Conservation (phyloP, 2,888 invertebrate species). For the Agrotis segetum region DNA sequence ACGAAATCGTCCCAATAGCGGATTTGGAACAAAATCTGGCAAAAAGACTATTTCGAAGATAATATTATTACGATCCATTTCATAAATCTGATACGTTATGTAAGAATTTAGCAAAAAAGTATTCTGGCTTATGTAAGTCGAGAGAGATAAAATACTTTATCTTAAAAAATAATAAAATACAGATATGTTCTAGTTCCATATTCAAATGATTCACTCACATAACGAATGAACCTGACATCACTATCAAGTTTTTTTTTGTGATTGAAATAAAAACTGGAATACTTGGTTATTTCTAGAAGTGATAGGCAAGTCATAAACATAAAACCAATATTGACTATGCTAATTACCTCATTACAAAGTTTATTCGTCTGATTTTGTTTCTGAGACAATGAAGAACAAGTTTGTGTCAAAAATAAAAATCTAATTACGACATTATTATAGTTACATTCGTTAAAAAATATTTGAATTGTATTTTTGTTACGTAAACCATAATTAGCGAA, state of each 20-base stretch:
- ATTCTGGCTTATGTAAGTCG: conserved; percentile 28
- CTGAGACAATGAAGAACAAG: conserved; percentile 36
- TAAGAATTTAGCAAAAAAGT: conserved; percentile 24
- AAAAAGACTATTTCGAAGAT: conserved; percentile 2
- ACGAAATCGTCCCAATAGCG: conserved; percentile 3
- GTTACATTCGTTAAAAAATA: too few relatives aligned
- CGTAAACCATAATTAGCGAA: too few relatives aligned
- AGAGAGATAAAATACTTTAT: conserved; percentile 48
- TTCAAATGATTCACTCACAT: conserved; percentile 18
- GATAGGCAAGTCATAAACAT: conserved; percentile 15
- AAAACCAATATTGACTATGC: conserved; percentile 29
- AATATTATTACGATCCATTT: conserved; percentile 6
- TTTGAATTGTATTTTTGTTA: too few relatives aligned
- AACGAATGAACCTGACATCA: conserved; percentile 6
- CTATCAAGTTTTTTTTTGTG: conserved; percentile 8
- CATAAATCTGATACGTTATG: conserved; percentile 21
- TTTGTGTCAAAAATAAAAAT: conserved; percentile 25
- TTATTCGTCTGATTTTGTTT: conserved; percentile 14
- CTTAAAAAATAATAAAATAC: conserved; percentile 30
- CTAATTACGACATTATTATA: too few relatives aligned
- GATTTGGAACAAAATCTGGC: conserved; percentile 27
- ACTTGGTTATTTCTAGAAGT: conserved; percentile 18
- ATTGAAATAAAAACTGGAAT: conserved; percentile 11
- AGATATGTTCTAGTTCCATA: conserved; percentile 9
- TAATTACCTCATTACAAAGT: conserved; percentile 18